phyloP scores from a whole-genome alignment of 2,797 vertebrate species.

The Chiloscyllium punctatum region DNA sequence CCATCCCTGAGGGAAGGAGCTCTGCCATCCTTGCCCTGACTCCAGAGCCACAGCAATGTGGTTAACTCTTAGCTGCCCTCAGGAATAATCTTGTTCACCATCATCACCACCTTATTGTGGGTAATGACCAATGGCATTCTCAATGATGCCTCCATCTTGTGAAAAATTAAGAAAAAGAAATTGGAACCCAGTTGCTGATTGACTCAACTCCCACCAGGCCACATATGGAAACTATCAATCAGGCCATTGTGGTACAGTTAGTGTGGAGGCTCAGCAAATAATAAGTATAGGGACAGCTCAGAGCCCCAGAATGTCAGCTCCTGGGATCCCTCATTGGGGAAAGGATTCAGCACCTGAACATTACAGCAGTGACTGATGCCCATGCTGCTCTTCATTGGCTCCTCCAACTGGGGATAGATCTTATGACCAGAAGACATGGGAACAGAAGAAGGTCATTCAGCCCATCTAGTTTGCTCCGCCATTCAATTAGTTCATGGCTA shows the following conservation, averaged over 20 bases:
- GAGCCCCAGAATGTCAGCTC: no score
- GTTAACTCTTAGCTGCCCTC: background rate
- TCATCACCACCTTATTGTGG: background rate
- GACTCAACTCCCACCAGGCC: background rate
- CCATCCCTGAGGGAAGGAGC: background rate
- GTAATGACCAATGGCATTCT: background rate
- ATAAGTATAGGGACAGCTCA: no score
- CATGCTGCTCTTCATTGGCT: background rate
- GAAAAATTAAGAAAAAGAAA: background rate
- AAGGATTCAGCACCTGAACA: background rate
- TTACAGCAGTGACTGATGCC: background rate
- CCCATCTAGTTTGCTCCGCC: no score
- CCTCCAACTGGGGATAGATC: no score
- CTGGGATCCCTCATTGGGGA: background rate
- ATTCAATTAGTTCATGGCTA: no score
- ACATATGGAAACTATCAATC: background rate
- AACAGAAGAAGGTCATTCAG: no score
- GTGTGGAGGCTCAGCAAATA: background rate
- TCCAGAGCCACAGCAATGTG: background rate
- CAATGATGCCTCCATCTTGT: background rate
- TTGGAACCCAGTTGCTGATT: background rate
- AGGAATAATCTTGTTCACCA: background rate
- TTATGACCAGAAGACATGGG: no score
- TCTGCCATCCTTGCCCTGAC: background rate
- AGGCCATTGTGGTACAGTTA: background rate